Conservation (phyloP, 2,113 vertebrate genomes). For the Psophia crepitans region DNA sequence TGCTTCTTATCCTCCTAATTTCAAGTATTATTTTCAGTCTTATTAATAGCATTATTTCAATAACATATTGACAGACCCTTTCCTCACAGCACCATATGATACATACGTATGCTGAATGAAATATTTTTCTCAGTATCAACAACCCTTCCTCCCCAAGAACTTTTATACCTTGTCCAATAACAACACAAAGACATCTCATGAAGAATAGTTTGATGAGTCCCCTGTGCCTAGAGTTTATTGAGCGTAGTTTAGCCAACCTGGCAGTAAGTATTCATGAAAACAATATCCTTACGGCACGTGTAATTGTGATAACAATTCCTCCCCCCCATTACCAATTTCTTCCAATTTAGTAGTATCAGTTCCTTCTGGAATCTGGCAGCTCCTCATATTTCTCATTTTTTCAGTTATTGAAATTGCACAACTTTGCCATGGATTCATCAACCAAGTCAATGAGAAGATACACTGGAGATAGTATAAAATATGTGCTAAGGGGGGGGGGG, state of each 20-base stretch:
- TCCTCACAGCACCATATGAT: background rate
- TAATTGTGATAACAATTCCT: background rate
- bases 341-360: background rate
- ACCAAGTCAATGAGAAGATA: background rate
- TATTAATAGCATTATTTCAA: background rate
- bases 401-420: background rate
- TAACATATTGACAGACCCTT: background rate
- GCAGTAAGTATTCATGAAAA: background rate
- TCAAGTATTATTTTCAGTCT: background rate
- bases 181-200: background rate
- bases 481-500: too few species aligned
- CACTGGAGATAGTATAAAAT: background rate
- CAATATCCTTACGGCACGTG: background rate
- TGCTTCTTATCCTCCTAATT: background rate
- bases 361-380: background rate
- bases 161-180: slow-evolving; percentile 3
- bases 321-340: background rate
- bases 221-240: background rate
- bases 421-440: background rate
- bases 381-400: background rate
- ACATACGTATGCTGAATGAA: background rate
- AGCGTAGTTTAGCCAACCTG: background rate
- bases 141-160: background rate
- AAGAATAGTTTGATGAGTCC: background rate
- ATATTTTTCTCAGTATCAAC: background rate